Evolutionary conservation across 2,888 invertebrate species (phyloP).

Genomic region (Thera britannica): DNA sequence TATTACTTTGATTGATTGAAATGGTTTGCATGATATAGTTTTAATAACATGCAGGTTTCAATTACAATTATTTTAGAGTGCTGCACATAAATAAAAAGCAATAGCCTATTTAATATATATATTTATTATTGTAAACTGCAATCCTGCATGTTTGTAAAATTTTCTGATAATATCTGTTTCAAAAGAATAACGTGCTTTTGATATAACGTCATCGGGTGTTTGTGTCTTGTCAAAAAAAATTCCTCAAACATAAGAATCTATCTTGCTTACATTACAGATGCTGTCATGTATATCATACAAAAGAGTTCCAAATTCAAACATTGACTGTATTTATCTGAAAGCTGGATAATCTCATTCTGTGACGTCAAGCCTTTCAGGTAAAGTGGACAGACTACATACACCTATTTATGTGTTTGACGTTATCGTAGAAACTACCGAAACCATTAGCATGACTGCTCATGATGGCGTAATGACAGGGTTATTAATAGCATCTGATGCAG

Average conservation of each 20-base stretch:
- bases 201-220: too few species aligned
- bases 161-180: too few species aligned
- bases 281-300: constrained; percentile 13
- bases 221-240: background rate
- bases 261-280: constrained; percentile 9
- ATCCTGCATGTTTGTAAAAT: too few species aligned
- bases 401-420: constrained; percentile 75
- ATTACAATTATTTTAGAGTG: background rate
- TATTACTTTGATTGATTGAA: constrained; percentile 31
- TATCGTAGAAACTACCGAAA: constrained; percentile 71
- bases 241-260: background rate
- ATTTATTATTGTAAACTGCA: too few species aligned
- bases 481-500: constrained; percentile 44
- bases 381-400: constrained; percentile 67
- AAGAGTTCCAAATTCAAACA: constrained; percentile 24
- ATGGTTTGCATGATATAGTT: constrained; percentile 30
- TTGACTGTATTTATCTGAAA: constrained; percentile 61
- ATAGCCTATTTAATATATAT: too few species aligned
- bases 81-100: background rate
- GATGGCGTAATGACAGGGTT: constrained; percentile 50
- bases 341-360: constrained; percentile 64
- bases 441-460: constrained; percentile 65
- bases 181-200: too few species aligned
- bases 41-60: constrained; percentile 30
- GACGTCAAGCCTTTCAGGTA: constrained; percentile 68